phyloP scores from a whole-genome alignment of 2,797 vertebrate species.

The Alosa sapidissima region DNA sequence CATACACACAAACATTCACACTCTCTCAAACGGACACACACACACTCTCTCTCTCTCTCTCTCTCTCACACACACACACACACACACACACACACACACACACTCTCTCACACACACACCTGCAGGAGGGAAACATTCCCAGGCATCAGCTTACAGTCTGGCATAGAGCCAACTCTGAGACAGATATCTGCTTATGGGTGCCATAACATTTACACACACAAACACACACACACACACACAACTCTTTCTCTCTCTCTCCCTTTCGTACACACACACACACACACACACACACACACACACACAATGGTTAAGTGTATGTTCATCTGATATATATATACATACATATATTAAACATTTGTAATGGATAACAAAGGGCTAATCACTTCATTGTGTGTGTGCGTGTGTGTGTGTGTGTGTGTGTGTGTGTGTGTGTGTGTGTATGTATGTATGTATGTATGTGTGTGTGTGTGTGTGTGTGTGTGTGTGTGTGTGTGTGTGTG shows the following conservation, averaged over 20 bases:
- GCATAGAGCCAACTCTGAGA: slow-evolving; percentile 44
- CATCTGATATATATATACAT: background rate
- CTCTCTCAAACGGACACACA: background rate
- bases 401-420: background rate
- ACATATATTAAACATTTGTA: background rate
- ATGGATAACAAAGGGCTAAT: background rate
- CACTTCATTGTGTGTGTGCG: background rate
- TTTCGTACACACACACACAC: slow-evolving; percentile 28
- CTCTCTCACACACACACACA: background rate
- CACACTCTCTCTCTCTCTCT: background rate
- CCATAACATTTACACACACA: slow-evolving; percentile 47
- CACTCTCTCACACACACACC: slow-evolving; percentile 30
- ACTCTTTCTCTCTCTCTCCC: slow-evolving; percentile 21
- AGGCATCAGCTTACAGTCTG: slow-evolving; percentile 54
- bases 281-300: slow-evolving; percentile 10
- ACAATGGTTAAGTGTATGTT: too few species aligned
- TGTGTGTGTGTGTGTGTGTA: slow-evolving; percentile 2
- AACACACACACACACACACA: slow-evolving; percentile 23
- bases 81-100: background rate
- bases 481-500: background rate
- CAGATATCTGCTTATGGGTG: slow-evolving; percentile 52
- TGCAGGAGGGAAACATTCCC: slow-evolving; percentile 55
- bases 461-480: slow-evolving; percentile 4
- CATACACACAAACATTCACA: background rate
- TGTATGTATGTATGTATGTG: background rate